Percentiles rank a stretch among this genome's conserved stretches.
phyloP scores from a whole-genome alignment of 2,113 vertebrate genomes.

The Campylomormyrus tamandua region DNA sequence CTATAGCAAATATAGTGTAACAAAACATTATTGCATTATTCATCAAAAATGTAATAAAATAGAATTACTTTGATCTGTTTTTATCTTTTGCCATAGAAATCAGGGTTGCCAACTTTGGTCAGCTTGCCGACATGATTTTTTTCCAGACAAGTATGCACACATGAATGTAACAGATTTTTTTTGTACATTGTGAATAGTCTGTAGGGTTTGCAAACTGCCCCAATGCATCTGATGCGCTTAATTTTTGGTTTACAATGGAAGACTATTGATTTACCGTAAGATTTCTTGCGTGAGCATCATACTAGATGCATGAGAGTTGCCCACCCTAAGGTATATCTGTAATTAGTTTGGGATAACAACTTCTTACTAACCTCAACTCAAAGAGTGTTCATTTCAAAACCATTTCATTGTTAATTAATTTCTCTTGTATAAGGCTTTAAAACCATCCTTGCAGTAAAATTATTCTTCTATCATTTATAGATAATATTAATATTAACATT shows the following conservation, averaged over 20 bases:
- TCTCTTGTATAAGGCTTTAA: not conserved
- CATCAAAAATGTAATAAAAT: not conserved
- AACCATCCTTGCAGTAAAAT: not conserved
- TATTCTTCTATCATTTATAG: not conserved
- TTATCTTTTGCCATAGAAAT: not conserved
- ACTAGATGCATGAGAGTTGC: not conserved
- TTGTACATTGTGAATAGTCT: not conserved
- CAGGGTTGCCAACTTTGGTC: not conserved
- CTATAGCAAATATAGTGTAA: too few species aligned
- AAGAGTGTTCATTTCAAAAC: not conserved
- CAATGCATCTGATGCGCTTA: not conserved
- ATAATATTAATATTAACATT: not conserved
- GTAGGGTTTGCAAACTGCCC: not conserved
- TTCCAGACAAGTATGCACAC: not conserved
- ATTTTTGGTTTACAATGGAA: not conserved
- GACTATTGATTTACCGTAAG: not conserved
- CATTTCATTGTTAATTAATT: not conserved
- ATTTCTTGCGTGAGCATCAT: not conserved
- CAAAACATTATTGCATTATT: too few species aligned
- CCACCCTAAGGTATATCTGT: not conserved
- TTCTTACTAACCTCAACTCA: not conserved
- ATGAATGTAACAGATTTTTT: not conserved
- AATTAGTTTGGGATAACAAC: not conserved
- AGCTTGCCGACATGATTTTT: not conserved
- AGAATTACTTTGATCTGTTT: not conserved